Percentiles rank a stretch among this genome's conserved stretches.
phyloP scores from a whole-genome alignment of 2,888 invertebrate genomes.

The Mimas tiliae region DNA sequence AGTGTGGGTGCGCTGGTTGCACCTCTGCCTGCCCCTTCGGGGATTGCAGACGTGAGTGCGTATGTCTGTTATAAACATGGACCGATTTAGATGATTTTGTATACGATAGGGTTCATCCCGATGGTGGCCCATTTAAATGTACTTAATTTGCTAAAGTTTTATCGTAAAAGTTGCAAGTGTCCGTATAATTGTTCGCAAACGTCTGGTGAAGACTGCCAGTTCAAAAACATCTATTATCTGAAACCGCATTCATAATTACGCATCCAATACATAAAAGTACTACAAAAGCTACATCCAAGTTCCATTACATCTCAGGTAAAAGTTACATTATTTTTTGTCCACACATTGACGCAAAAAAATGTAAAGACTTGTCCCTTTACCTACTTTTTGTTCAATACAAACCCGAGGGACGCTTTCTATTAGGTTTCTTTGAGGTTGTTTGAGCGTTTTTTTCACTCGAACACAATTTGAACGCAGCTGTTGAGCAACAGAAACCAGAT shows the following conservation, averaged over 20 bases:
- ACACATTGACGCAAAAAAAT: slow-evolving; percentile 44
- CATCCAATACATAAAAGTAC: background rate
- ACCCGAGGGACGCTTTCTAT: slow-evolving; percentile 57
- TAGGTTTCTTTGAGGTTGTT: slow-evolving; percentile 50
- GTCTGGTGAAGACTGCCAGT: background rate
- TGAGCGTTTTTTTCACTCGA: slow-evolving; percentile 48
- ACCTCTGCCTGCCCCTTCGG: no score
- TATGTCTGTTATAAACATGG: no score
- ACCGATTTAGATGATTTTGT: no score
- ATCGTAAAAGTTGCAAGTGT: no score
- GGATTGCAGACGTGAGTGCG: no score
- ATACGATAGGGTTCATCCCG: no score
- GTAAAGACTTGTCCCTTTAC: slow-evolving; percentile 46
- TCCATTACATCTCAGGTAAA: slow-evolving; percentile 47
- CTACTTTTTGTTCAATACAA: slow-evolving; percentile 50
- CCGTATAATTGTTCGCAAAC: no score
- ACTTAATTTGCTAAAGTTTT: no score
- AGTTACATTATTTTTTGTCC: slow-evolving; percentile 47
- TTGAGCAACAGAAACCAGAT: slow-evolving; percentile 61
- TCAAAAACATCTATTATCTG: background rate
- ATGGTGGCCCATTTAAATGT: no score
- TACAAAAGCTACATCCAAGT: background rate
- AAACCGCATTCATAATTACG: slow-evolving; percentile 3
- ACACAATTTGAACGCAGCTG: slow-evolving; percentile 52
- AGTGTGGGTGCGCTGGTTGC: no score